Base-by-base conservation (phyloP, 2,888 invertebrate species). In the Crioceris asparagi region DNA sequence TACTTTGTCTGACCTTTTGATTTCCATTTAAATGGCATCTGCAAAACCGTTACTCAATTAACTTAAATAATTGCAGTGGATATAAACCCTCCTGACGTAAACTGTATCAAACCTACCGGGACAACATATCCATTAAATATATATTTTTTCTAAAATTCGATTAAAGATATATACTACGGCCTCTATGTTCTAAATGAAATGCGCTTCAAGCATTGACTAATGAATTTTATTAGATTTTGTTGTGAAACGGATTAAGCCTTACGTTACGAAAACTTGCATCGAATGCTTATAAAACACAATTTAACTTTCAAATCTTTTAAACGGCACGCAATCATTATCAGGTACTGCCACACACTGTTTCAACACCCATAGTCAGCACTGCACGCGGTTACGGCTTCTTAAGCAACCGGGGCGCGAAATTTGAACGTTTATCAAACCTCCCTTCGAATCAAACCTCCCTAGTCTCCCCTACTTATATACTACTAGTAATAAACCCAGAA, bases 1-100 rank as follows among this genome's bases (percentile, higher is more conserved):
- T 32, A 27, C 29, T 36, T 32, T 15, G 27, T 32, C 27, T 26
- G 37, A 26, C 39, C 39, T 36, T 39, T 30, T 25, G 25, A 35
- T 39, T 39, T 31, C 26, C 37, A 40, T 40, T 40, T 40, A 30
- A 33, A 40, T 11, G 36, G 36, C 37, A 29, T 37, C 30, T 40
- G 25, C 4, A 38, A 38, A 16, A 37, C 32, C 18, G 32, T 32
- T n/a, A 32, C 32, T 3, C 32, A 32, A 32, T 32, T 32, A 32
- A 29, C 18, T 26, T 34, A 12, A 25, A 34, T 25, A 34, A 25
- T 25, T 34, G 25, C 25, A 3, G 26, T 34, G 26, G 14, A 34
- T 35, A 35, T 32, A 17, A 19, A 32, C 32, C 32, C 17, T 32
- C 32, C 17, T 19, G 32, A 32, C 32, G n/a, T 19, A 32, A 32